Evolutionary conservation across 2,113 vertebrate genomes (phyloP).

Genomic region (Diphyllodes magnificus): DNA sequence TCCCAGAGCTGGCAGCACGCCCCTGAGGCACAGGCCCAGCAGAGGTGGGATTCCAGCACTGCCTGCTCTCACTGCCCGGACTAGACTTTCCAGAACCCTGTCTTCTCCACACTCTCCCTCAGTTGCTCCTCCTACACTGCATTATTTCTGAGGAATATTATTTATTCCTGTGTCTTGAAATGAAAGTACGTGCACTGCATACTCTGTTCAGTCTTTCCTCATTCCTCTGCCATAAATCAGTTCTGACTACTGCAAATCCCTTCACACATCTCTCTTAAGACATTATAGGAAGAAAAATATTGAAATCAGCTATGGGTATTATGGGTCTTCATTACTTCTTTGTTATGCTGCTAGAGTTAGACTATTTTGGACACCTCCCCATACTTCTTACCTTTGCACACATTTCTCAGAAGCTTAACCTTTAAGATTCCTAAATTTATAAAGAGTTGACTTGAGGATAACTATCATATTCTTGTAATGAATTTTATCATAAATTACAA

Average conservation of each 20-base stretch:
- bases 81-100: not conserved
- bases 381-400: not conserved
- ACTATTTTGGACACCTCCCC: not conserved
- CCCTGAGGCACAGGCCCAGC: not conserved
- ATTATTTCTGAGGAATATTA: not conserved
- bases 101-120: not conserved
- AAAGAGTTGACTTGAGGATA: not conserved
- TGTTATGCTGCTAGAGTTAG: not conserved
- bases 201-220: not conserved
- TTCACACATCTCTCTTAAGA: not conserved
- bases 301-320: not conserved
- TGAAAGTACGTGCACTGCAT: accelerated
- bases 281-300: not conserved
- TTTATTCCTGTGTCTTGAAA: not conserved
- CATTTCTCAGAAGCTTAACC: not conserved
- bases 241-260: not conserved
- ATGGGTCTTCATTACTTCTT: not conserved
- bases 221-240: not conserved
- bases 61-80: not conserved
- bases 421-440: not conserved
- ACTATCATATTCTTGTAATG: not conserved
- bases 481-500: not conserved
- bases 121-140: not conserved
- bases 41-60: not conserved
- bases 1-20: not conserved